Base-by-base conservation (phyloP, 2,797 vertebrate species). In the Chaetodon trifasciatus region DNA sequence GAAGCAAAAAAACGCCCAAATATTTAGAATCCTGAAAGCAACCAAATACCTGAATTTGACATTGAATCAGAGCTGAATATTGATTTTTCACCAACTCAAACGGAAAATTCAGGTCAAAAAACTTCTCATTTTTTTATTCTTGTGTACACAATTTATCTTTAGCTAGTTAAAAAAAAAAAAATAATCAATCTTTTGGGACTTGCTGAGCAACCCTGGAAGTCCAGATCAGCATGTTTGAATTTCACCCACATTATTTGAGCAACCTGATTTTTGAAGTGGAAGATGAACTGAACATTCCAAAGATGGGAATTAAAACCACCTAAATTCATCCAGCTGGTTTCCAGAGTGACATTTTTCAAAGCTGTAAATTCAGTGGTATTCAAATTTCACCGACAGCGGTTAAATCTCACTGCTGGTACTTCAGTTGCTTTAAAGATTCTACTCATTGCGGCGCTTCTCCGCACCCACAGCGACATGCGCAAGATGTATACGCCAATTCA, bases 401-500 rank as follows among this genome's bases (percentile, higher is more conserved):
- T 50, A 4, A 10, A 46, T 53, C 61, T 55, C n/a, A 63, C 16
- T 9, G 37, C 24, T 28, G 1, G 19, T 15, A 23, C 58, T 67
- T 57, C 37, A 49, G 56, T 21, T 55, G 15, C 47, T 65, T 64
- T 7, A 55, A 55, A 52, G 39, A 35, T 35, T 35, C 8, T 23
- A 8, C 15, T 75, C 21, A 46, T 56, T 24, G n/a, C 0, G 28
- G 58, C 61, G 57, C 35, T 49, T 57, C 0, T 74, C 81, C 55
- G 52, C 78, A 81, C 82, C 81, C 81, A 70, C 2, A 71, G 1
- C 1, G 58, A 77, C 76, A 84, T 76, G 82, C 66, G 79, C 77
- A 69, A 24, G 11, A 73, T 73, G 58, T 74, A 58, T 46, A 81
- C 46, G 6, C 28, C 74, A 80, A 58, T 89, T 91, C 78, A 71